These are phyloP conservation scores for Drosophila sp. DNA, from an alignment of 1,140 invertebrate species.

Conservation along the genomic window DNA sequence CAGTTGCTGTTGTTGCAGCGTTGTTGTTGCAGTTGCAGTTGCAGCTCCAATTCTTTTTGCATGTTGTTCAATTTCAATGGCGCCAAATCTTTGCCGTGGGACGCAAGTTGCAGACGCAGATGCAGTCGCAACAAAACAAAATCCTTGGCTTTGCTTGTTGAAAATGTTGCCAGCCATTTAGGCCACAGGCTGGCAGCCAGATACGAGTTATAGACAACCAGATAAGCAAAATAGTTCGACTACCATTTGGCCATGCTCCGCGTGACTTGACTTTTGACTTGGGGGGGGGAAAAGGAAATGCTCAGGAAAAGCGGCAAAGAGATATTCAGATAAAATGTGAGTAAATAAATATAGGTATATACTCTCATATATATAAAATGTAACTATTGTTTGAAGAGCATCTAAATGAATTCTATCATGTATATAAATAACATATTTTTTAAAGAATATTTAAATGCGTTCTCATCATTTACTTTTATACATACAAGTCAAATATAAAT, in stretches of 20 bases:
- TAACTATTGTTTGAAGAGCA: too few species aligned
- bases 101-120: conserved; percentile 39
- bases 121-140: conserved; percentile 62
- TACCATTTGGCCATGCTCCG: conserved; percentile 26
- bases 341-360: too few species aligned
- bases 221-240: conserved; percentile 57
- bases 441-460: neutral
- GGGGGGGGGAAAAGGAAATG: conserved; percentile 9
- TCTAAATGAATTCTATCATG: neutral
- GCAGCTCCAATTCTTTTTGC: conserved; percentile 58
- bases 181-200: conserved; percentile 56
- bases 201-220: conserved; percentile 61
- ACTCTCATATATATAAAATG: neutral
- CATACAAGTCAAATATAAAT: too few species aligned
- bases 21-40: conserved; percentile 35
- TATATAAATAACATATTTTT: neutral
- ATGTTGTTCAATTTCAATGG: conserved; percentile 77
- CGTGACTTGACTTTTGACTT: conserved; percentile 34
- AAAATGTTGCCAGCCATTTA: conserved; percentile 58
- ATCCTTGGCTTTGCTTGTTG: conserved; percentile 70
- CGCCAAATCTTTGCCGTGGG: conserved; percentile 78
- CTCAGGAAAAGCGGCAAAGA: neutral
- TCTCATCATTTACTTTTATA: too few species aligned
- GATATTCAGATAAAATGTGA: conserved; percentile 12
- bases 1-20: conserved; percentile 36